Base-by-base conservation (phyloP, 1,140 invertebrate species). In the Drosophila melanica region DNA sequence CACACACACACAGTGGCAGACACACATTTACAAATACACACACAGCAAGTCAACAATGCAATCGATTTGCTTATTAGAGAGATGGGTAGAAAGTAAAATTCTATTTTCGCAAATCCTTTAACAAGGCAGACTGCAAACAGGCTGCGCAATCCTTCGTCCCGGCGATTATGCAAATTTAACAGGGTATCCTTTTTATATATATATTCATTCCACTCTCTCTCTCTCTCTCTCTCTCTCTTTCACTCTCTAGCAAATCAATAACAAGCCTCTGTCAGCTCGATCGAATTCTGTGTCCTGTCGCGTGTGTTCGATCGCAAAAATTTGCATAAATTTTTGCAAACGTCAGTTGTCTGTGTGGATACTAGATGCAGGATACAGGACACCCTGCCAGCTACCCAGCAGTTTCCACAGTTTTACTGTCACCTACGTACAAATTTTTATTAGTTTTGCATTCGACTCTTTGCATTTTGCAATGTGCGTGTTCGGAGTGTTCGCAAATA, bases 131-230 rank as follows among this genome's bases (percentile, higher is more conserved):
- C 60, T 27, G 44, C 51, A 47, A 55, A 55, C 44, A 39, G 20
- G 42, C 65, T 50, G 35, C 45, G 48, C 48, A 60, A 66, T 66
- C 53, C 51, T 33, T 41, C 54, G 30, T 50, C 35, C 53, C 47
- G 58, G n/a, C 66, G 75, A 87, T 87, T 87, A 87, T 87, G 82
- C 82, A 87, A 87, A 87, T 89, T 89, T 70, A 87, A 78, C 68
- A 74, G 60, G 65, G 77, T 70, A 75, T 78, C 84, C 75, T 68
- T 39, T 59, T 54, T 53, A 14, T 50, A 48, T 7, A 27, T 27
- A 14, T 50, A 48, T 7, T 7, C 1, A 7, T 27, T 27, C 6
- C 6, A 7, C 27, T 27, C 57, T 59, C 35, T 63, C 63, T 9
- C 30, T 16, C 11, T 23, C 39, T 8, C 20, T n/a, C n/a, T n/a